Evolutionary conservation across 2,113 vertebrate genomes (phyloP), one percentile per base, ranked within the genome.

Genomic region (Pseudorectes ferrugineus): DNA sequence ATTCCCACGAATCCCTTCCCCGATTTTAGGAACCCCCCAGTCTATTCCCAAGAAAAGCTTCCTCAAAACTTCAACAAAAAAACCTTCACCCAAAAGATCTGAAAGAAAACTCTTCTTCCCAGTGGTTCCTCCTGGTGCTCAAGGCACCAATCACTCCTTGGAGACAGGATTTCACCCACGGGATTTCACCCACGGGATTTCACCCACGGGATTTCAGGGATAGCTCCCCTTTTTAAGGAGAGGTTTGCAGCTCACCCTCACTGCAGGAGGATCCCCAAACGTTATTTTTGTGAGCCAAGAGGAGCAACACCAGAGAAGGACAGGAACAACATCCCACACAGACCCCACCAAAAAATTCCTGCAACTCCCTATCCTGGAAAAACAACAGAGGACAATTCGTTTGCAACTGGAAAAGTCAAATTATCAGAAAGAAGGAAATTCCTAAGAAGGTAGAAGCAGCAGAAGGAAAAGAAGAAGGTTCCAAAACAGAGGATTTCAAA

Each of bases 311-410:
- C 18, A 4, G 2, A 18, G 18, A n/a, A 59, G 31, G 38, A 19
- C 1, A 11, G 33, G 25, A 54, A 6, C 20, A 57, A 48, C 12
- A 35, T 10, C 72, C 51, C 8, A 8, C 16, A 13, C 4, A 31
- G 61, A 55, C 17, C 66, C 18, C 36, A 14, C 3, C 28, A 54
- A n/a, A 22, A 54, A 43, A 6, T 4, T 49, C 68, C 40, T 18
- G 10, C 46, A 33, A 5, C 7, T 76, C 13, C 3, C 29, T 9
- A 1, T 26, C 28, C 52, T 21, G 13, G 59, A 11, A 86, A 78
- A 23, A 23, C 62, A 24, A 6, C 5, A 33, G 19, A 19, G 62
- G 38, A 8, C 1, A 25, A 38, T 12, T 28, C 0, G 1, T 31
- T 36, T 51, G 45, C 54, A 81, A 42, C 12, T 38, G 35, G 54